Percentiles rank a stretch among this genome's conserved stretches.
phyloP scores from a whole-genome alignment of 1,140 invertebrate genomes.

The Microplitis mediator region DNA sequence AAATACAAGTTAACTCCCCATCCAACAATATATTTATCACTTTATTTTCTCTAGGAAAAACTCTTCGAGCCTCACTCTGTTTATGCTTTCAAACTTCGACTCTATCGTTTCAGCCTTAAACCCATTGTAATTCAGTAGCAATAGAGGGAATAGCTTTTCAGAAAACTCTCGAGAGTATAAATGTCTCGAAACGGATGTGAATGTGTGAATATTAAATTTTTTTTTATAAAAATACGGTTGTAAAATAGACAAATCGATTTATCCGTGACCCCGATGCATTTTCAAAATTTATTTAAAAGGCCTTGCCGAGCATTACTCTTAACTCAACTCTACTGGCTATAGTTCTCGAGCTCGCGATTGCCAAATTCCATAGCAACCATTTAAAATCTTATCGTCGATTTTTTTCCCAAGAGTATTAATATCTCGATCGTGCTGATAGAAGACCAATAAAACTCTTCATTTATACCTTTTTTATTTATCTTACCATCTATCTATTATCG shows the following conservation, averaged over 20 bases:
- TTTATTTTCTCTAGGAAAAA: neutral
- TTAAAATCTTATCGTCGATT: neutral
- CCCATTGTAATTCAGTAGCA: slow-evolving; percentile 47
- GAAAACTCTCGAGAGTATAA: neutral
- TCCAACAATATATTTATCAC: slow-evolving; percentile 12
- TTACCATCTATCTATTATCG: neutral
- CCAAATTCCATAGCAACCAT: slow-evolving; percentile 19
- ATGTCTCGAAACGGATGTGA: neutral
- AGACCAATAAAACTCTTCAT: slow-evolving; percentile 15
- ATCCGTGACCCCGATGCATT: slow-evolving; percentile 39
- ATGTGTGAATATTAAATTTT: slow-evolving; percentile 9
- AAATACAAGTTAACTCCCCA: neutral
- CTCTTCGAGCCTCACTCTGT: slow-evolving; percentile 28
- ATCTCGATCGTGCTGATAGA: slow-evolving; percentile 15
- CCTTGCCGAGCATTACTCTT: neutral
- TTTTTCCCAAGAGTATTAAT: slow-evolving; percentile 14
- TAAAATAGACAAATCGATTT: slow-evolving; percentile 37
- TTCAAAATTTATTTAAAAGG: slow-evolving; percentile 37
- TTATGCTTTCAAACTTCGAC: slow-evolving; percentile 48
- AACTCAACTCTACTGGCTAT: too few relatives aligned
- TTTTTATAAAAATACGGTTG: slow-evolving; percentile 10
- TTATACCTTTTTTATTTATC: neutral
- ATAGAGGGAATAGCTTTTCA: slow-evolving; percentile 30
- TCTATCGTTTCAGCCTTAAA: slow-evolving; percentile 36
- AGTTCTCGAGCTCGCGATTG: neutral